Evolutionary conservation across 2,888 invertebrate species (phyloP), one percentile per base, ranked within the genome.

Genomic region (Hirtodrosophila histrioides): DNA sequence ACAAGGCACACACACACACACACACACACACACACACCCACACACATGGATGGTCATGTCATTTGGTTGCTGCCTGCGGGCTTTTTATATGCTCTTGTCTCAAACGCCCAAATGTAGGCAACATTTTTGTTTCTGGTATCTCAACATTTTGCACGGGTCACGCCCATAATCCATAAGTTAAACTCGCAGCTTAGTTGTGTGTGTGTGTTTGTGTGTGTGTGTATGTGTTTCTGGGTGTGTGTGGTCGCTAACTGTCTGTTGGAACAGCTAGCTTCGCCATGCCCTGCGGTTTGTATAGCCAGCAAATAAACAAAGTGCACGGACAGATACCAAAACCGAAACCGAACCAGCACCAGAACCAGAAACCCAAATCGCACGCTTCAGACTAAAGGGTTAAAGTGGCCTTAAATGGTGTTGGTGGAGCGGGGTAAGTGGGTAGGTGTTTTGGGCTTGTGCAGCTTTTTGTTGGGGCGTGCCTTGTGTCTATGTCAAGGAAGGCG

Each of bases 111-210:
- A 80, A 83, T 75, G 80, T 80, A 80, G 83, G 80, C 83, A 75
- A 83, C 58, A 62, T 49, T 65, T 77, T 78, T 54, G 44, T 67
- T 54, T 67, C 49, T 45, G 27, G 43, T 63, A 56, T 66, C 56
- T 63, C 45, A 65, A 61, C 66, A 57, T 75, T 75, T 66, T 57
- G 45, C 67, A 58, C 64, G 63, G 78, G 73, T 75, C 73, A 83
- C 86, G 80, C 86, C 86, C 83, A 77, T 82, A 86, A 86, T 86
- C 82, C 86, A 80, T 86, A 86, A 83, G 82, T 86, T 83, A 79
- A 83, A 63, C 78, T 72, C 57, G 12, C 41, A 65, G 63, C 60
- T 57, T 60, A 63, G 50, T 45, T 49, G 55, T 17, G 55, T 37
- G 36, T 46, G 24, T 33, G 36, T 46, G 41, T 35, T n/a, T 31